phyloP scores from a whole-genome alignment of 2,797 vertebrate species.

The Chaunax sp. region DNA sequence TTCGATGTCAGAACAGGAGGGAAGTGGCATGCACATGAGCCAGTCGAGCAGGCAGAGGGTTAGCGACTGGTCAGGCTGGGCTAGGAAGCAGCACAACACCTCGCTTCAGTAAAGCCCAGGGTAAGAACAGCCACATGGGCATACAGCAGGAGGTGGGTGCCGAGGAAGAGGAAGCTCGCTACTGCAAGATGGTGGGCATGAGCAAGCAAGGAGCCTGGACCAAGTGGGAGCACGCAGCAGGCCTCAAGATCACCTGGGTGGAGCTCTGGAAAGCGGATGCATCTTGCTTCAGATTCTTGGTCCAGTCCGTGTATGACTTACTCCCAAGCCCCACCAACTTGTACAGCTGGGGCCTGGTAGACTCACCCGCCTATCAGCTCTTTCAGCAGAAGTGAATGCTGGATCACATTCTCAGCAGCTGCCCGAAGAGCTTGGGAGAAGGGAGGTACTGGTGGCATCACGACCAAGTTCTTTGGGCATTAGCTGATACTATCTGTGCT shows the following conservation, averaged over 20 bases:
- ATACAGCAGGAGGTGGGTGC: not conserved
- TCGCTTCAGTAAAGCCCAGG: not conserved
- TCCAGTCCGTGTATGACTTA: not conserved
- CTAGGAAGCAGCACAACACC: not conserved
- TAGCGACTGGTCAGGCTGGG: not conserved
- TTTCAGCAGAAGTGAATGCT: not conserved
- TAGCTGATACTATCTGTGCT: not conserved
- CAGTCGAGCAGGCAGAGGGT: too few relatives aligned
- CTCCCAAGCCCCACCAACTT: not conserved
- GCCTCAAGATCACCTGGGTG: not conserved
- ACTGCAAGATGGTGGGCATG: not conserved
- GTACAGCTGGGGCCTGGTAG: not conserved
- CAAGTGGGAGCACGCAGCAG: not conserved
- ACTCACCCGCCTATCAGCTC: not conserved
- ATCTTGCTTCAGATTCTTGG: not conserved
- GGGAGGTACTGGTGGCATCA: not conserved
- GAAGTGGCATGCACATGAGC: too few relatives aligned
- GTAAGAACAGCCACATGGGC: not conserved
- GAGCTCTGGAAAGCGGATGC: not conserved
- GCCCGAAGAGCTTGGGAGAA: not conserved
- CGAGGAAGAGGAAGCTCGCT: not conserved
- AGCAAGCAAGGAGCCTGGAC: slow-evolving; percentile 1
- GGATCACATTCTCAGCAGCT: not conserved
- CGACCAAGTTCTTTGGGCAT: not conserved
- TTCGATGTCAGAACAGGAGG: too few relatives aligned